Conservation (phyloP, 2,888 invertebrate genomes). For the Drosophila vallismaia region DNA sequence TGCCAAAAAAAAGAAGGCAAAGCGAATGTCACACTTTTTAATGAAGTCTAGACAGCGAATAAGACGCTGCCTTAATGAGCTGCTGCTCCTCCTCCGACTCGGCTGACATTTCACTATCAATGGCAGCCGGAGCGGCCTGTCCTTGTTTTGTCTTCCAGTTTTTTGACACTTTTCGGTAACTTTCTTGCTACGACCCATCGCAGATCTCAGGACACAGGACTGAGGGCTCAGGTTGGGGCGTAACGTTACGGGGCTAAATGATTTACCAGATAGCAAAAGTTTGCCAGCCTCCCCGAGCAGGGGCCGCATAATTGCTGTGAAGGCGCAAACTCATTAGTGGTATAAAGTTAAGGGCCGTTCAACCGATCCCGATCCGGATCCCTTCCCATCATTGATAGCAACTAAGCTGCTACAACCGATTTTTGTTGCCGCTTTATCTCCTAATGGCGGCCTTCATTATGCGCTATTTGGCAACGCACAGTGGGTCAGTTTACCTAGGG, state of each 20-base stretch:
- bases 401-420: slow-evolving; percentile 62
- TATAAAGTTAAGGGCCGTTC: slow-evolving; percentile 49
- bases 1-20: slow-evolving; percentile 8
- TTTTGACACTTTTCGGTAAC: slow-evolving; percentile 62
- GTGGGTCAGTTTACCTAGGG: slow-evolving; percentile 32
- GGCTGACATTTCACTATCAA: slow-evolving; percentile 56
- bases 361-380: slow-evolving; percentile 20
- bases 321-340: slow-evolving; percentile 69
- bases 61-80: slow-evolving; percentile 53
- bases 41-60: slow-evolving; percentile 68
- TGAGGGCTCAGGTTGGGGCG: slow-evolving; percentile 24
- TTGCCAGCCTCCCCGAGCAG: slow-evolving; percentile 35
- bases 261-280: slow-evolving; percentile 53
- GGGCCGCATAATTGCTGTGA: slow-evolving; percentile 64
- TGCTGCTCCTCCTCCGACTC: slow-evolving; percentile 43
- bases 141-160: slow-evolving; percentile 43
- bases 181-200: slow-evolving; percentile 36
- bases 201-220: slow-evolving; percentile 16
- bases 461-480: slow-evolving; percentile 47
- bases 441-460: slow-evolving; percentile 70
- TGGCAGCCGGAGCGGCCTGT: slow-evolving; percentile 20
- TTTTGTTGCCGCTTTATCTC: slow-evolving; percentile 64
- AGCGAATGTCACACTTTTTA: slow-evolving; percentile 44
- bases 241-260: slow-evolving; percentile 48
- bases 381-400: slow-evolving; percentile 40